Percentiles rank a stretch among this genome's conserved stretches.
Conservation (phyloP, 2,113 vertebrate genomes). For the Tor tambroides region DNA sequence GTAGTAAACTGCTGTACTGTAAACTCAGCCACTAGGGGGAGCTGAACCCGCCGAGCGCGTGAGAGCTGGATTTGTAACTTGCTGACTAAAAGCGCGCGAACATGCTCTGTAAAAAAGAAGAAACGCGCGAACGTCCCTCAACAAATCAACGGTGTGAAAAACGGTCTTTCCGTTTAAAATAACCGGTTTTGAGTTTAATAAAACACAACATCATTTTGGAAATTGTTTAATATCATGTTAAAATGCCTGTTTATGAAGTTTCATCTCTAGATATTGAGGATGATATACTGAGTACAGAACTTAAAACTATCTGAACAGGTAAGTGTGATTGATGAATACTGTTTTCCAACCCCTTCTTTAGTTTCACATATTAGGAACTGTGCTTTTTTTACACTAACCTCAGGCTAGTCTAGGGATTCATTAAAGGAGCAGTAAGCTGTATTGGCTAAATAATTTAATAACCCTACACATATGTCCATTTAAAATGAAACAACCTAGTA, state of each 20-base stretch:
- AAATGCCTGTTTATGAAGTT: neutral
- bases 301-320: too few relatives aligned
- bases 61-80: neutral
- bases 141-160: neutral
- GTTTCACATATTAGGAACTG: too few relatives aligned
- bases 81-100: neutral
- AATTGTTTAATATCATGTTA: neutral
- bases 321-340: too few relatives aligned
- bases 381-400: too few relatives aligned
- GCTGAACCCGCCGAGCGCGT: neutral
- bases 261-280: neutral
- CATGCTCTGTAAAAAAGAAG: too few relatives aligned
- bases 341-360: too few relatives aligned
- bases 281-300: too few relatives aligned
- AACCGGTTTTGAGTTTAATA: neutral
- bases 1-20: neutral
- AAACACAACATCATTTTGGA: neutral
- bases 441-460: too few relatives aligned
- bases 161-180: neutral
- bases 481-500: neutral
- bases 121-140: neutral
- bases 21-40: neutral
- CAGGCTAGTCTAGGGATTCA: too few relatives aligned
- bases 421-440: too few relatives aligned
- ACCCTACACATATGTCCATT: too few relatives aligned